These are phyloP conservation scores for Ichneumoninae sp. DNA, from an alignment of 2,888 invertebrate species.

Conservation along the genomic window DNA sequence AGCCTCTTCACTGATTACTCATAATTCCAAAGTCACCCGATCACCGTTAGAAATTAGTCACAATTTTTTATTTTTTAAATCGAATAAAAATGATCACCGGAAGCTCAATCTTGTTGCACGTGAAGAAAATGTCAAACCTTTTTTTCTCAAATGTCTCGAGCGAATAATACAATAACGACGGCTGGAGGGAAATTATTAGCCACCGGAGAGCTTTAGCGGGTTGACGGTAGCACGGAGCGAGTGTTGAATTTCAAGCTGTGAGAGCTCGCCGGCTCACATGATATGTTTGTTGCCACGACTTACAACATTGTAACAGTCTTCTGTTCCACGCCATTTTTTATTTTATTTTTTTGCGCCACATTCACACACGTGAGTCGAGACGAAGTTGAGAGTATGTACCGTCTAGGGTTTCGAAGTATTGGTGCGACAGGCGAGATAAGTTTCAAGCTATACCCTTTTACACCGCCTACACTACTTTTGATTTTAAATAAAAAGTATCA, in stretches of 20 bases:
- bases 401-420: constrained; percentile 52
- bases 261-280: constrained; percentile 21
- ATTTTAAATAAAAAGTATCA: constrained; percentile 16
- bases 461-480: not conserved
- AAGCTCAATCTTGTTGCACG: not conserved
- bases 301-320: constrained; percentile 62
- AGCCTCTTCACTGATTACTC: not conserved
- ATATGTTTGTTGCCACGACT: constrained; percentile 57
- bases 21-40: not conserved
- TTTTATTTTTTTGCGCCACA: constrained; percentile 20
- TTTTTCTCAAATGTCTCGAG: not conserved
- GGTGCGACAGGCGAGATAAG: constrained; percentile 53
- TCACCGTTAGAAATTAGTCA: constrained; percentile 23
- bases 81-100: not conserved
- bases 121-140: not conserved
- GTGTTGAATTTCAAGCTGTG: constrained; percentile 58
- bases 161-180: constrained; percentile 37
- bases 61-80: not conserved
- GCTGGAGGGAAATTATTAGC: constrained; percentile 49
- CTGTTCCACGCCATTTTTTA: constrained; percentile 42
- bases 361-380: constrained; percentile 20
- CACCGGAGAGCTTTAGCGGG: constrained; percentile 34
- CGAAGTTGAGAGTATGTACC: constrained; percentile 47
- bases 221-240: constrained; percentile 52
- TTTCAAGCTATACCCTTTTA: constrained; percentile 6